Conservation (phyloP, 1,140 invertebrate genomes). For the Cepaea nemoralis region DNA sequence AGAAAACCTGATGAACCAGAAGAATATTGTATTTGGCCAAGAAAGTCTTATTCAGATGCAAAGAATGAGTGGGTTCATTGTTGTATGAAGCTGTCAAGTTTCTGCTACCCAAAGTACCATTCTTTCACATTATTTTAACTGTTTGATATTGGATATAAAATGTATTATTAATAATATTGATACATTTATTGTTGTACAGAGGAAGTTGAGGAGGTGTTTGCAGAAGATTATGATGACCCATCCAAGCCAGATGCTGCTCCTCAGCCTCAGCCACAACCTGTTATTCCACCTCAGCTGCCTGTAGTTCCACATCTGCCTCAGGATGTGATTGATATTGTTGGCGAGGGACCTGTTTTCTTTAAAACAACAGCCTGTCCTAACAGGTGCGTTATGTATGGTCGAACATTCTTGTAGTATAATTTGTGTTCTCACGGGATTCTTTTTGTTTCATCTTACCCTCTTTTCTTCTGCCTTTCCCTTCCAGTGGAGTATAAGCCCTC, state of each 20-base stretch:
- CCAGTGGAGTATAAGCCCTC: no score
- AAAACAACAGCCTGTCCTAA: constrained; percentile 84
- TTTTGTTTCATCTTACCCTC: no score
- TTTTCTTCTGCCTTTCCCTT: no score
- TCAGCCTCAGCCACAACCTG: background rate
- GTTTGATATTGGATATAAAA: background rate
- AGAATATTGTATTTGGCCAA: no score
- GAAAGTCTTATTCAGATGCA: background rate
- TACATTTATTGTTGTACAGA: constrained; percentile 52
- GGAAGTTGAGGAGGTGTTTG: constrained; percentile 75
- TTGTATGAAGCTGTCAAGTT: background rate
- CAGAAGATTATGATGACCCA: constrained; percentile 71
- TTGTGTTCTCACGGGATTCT: no score
- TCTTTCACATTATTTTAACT: background rate
- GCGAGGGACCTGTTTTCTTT: constrained; percentile 41
- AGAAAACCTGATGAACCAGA: no score
- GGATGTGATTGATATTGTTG: constrained; percentile 24
- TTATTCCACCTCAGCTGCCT: background rate
- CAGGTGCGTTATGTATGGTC: no score
- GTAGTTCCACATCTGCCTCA: constrained; percentile 13
- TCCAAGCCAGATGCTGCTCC: constrained; percentile 46
- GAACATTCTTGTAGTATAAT: no score
- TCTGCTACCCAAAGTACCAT: background rate
- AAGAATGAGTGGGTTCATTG: background rate
- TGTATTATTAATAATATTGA: background rate